Conservation (phyloP, 2,888 invertebrate genomes). For the Polia nebulosa region DNA sequence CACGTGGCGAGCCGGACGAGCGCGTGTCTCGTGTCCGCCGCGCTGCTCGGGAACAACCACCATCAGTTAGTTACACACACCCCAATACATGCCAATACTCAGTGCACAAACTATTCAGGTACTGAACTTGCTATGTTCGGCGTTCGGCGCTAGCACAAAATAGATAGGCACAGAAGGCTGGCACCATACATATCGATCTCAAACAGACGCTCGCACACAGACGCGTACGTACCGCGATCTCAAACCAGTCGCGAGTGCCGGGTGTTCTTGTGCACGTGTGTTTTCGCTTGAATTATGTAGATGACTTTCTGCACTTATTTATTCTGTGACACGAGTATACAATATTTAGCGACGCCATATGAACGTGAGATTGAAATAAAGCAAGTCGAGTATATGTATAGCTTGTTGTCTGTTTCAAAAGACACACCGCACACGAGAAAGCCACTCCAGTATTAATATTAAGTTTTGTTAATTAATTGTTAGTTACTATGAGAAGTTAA, state of each 20-base stretch:
- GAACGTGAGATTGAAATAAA: background rate
- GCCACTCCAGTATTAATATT: background rate
- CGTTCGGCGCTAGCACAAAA: background rate
- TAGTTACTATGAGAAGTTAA: constrained; percentile 28
- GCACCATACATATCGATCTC: background rate
- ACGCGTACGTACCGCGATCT: background rate
- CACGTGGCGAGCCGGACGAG: constrained; percentile 97
- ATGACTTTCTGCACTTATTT: background rate
- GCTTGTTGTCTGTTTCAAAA: constrained; percentile 10
- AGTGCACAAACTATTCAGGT: constrained; percentile 10
- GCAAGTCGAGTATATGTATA: constrained; percentile 14
- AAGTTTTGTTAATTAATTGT: constrained; percentile 7
- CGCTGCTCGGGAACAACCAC: constrained; percentile 81
- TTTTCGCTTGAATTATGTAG: background rate
- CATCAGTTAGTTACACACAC: constrained; percentile 75
- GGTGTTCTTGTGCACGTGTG: background rate
- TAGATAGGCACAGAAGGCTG: background rate
- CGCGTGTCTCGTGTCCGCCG: constrained; percentile 95
- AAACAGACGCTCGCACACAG: background rate
- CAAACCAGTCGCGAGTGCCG: background rate
- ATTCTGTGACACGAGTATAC: constrained; percentile 13
- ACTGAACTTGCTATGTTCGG: background rate
- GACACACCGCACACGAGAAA: constrained; percentile 39
- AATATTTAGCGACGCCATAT: background rate
- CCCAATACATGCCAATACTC: constrained; percentile 49